phyloP scores from a whole-genome alignment of 2,797 vertebrate species.

The Myiothlypis coronata region DNA sequence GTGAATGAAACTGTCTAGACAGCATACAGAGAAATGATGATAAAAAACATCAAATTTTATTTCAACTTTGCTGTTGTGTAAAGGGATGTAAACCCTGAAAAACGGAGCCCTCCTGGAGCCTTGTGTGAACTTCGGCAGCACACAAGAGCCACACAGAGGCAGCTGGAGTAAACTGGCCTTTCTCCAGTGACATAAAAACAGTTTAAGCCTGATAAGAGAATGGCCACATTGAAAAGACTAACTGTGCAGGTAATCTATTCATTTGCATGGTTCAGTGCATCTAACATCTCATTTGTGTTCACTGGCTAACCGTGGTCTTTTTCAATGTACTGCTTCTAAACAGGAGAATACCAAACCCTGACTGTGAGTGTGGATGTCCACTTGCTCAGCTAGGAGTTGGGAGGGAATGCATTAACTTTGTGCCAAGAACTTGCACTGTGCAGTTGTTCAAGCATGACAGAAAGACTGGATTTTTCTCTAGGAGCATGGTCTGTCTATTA shows the following conservation, averaged over 20 bases:
- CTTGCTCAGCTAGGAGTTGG: not conserved
- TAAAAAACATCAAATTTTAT: not conserved
- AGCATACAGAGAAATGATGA: not conserved
- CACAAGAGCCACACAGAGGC: not conserved
- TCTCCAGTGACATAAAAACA: not conserved
- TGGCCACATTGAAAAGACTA: not conserved
- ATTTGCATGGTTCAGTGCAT: slow-evolving; percentile 48
- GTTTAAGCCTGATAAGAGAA: not conserved
- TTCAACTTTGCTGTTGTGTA: slow-evolving; percentile 29
- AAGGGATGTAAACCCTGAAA: slow-evolving; percentile 64
- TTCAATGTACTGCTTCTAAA: not conserved
- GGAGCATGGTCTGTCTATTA: not conserved
- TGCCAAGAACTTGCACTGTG: not conserved
- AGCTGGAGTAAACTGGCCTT: not conserved
- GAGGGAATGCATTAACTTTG: not conserved
- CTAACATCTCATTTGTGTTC: slow-evolving; percentile 29
- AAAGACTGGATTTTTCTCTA: not conserved
- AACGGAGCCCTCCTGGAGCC: not conserved
- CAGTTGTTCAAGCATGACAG: not conserved
- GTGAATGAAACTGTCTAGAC: not conserved
- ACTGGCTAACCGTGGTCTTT: not conserved
- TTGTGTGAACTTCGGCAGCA: not conserved
- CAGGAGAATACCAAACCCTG: not conserved
- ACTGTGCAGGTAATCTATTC: not conserved
- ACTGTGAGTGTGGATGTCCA: not conserved